Percentiles rank a stretch among this genome's conserved stretches.
These are phyloP conservation scores for Heliopora coerulea DNA, from an alignment of 92 coral and sea anemone species.

Conservation along the genomic window DNA sequence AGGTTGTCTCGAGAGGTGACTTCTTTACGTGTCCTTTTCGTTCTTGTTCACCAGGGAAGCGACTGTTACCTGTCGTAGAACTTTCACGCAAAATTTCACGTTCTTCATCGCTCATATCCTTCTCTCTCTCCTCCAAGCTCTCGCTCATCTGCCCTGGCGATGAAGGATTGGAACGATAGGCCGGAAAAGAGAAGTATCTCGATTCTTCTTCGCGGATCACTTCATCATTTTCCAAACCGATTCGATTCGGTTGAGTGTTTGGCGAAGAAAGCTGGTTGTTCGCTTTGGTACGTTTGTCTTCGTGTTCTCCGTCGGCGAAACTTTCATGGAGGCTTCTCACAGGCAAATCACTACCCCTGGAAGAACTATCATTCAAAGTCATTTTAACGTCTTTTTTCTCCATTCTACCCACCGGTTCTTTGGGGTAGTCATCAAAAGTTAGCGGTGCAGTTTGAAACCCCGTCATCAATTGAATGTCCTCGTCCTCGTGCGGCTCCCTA, in stretches of 20 bases:
- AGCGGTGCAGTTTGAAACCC: conserved; percentile 35
- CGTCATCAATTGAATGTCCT: conserved; percentile 39
- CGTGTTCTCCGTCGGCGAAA: not conserved
- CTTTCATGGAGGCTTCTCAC: not conserved
- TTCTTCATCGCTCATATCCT: not conserved
- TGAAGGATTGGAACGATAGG: conserved; percentile 72
- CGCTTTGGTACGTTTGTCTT: not conserved
- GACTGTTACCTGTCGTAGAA: not conserved
- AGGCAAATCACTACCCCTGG: not conserved
- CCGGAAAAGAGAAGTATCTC: conserved; percentile 89
- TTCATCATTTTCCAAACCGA: not conserved
- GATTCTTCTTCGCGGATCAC: not conserved
- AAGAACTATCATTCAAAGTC: not conserved
- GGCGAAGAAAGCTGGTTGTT: not conserved
- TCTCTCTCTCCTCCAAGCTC: not conserved
- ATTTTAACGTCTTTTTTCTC: conserved; percentile 26
- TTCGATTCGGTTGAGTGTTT: conserved; percentile 1
- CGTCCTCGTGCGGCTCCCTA: conserved; percentile 34
- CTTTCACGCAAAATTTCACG: not conserved
- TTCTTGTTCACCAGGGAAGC: conserved; percentile 31
- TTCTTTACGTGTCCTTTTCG: conserved; percentile 12
- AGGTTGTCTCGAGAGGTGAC: not conserved
- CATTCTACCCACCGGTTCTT: conserved; percentile 11
- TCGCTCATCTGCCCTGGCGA: conserved; percentile 12
- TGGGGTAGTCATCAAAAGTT: conserved; percentile 2